Base-by-base conservation (phyloP, 1,140 invertebrate genomes). In the Macrobrachium rosenbergii region DNA sequence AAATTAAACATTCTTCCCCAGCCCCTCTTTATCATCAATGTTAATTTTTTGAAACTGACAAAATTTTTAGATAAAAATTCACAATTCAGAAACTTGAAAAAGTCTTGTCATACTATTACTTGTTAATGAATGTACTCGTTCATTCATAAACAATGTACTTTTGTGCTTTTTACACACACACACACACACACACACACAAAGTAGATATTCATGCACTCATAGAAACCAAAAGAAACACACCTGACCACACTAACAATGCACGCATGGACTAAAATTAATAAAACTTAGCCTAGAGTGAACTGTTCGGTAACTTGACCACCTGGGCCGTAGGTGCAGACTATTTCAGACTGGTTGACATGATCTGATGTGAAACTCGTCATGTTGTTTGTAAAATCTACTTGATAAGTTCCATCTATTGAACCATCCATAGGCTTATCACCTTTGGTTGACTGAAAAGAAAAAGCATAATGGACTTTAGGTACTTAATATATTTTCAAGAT, bases 321-420 rank as follows among this genome's bases (percentile, higher is more conserved):
- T 10, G 84, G 77, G n/a, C 85, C 85, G 43, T 87, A 87, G 16
- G 85, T 87, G 72, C 85, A 87, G 21, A 87, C 85, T 59, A 87
- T 87, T 23, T 87, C 85, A 1, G 85, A 87, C 76, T 87, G 85
- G 59, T 69, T 87, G 59, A 87, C 85, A 28, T 87, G 85, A n/a
- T 87, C 85, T 5, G 85, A 23, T 12, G 85, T 63, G 64, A 87
- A 87, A 11, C 78, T 81, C 8, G 85, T 58, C 85, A 87, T 87
- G 69, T 82, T 87, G 59, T 87, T 87, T 43, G 67, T 52, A 58
- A 75, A 87, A 12, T 87, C 85, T 16, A 87, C 85, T 17, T 87
- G 78, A 19, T 75, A 87, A 6, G 78, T n/a, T 11, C 78, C 69
- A 21, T 87, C 85, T 43, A 87, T 5, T 6, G 85, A 12, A n/a